A percentile compares a stretch with the other conserved stretches of the same genome.
phyloP scores from a whole-genome alignment of 2,797 vertebrate species.

The Lepilemur ruficaudatus region DNA sequence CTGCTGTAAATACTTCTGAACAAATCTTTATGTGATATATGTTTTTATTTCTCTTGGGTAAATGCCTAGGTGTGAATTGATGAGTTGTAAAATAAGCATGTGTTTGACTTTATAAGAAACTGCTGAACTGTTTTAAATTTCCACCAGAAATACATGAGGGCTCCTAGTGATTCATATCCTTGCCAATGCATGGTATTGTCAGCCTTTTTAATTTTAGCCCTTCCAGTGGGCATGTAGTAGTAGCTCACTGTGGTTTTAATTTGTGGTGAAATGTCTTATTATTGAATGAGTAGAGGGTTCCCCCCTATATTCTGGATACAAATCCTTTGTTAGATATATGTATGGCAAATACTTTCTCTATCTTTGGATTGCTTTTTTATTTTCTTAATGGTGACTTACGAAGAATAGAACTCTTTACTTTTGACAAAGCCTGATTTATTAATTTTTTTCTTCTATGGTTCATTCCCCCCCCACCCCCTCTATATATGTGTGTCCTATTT shows the following conservation, averaged over 20 bases:
- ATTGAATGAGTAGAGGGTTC: neutral
- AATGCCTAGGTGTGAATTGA: neutral
- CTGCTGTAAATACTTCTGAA: neutral
- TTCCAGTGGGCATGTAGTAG: neutral
- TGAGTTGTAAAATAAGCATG: conserved; percentile 6
- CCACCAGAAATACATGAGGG: neutral
- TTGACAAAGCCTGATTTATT: neutral
- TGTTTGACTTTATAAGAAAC: conserved; percentile 6
- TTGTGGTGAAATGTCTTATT: neutral
- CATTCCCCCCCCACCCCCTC: neutral
- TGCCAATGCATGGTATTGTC: neutral
- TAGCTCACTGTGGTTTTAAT: neutral
- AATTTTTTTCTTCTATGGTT: neutral
- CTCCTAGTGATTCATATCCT: neutral
- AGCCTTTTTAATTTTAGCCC: neutral
- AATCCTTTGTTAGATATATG: neutral
- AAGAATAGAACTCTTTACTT: neutral
- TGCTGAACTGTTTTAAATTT: conserved; percentile 1
- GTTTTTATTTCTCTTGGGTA: conserved; percentile 19
- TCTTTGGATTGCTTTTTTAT: neutral
- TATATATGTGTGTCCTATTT: neutral
- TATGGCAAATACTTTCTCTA: neutral
- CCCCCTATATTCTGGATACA: neutral
- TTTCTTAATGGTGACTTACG: neutral
- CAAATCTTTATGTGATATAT: neutral